Percentiles rank a stretch among this genome's conserved stretches.
Conservation (phyloP, 53 echinoderm and acorn worm species). For the Hippasteria phrygiana region DNA sequence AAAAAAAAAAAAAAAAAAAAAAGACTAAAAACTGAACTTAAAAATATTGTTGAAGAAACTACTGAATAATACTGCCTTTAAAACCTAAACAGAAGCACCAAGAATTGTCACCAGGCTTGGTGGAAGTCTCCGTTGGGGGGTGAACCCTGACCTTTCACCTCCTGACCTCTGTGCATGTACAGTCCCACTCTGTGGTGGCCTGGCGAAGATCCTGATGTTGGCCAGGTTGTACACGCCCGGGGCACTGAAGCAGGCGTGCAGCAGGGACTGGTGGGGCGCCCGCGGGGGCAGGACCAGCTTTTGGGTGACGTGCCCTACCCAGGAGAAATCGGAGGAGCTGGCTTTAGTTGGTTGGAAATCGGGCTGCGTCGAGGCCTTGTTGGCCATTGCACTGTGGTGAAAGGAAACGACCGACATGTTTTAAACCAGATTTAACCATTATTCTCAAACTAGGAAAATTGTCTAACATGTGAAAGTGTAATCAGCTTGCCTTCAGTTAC, state of each 20-base stretch:
- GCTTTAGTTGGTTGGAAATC: slow-evolving; percentile 32
- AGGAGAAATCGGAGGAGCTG: slow-evolving; percentile 73
- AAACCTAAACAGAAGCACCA: slow-evolving; percentile 49
- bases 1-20: background rate
- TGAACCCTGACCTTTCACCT: slow-evolving; percentile 26
- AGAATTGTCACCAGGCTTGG: slow-evolving; percentile 75
- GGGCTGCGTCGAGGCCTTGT: slow-evolving; percentile 7
- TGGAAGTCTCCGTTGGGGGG: slow-evolving; percentile 68
- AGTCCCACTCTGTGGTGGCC: slow-evolving; percentile 25
- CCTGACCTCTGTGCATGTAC: background rate
- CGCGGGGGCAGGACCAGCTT: slow-evolving; percentile 73
- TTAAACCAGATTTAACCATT: too few relatives aligned
- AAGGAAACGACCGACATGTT: background rate
- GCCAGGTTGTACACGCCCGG: slow-evolving; percentile 95
- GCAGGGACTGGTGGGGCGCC: slow-evolving; percentile 62
- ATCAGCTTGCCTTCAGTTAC: too few relatives aligned
- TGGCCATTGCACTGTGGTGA: slow-evolving; percentile 17
- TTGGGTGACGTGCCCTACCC: slow-evolving; percentile 79
- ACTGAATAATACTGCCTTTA: background rate
- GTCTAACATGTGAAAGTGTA: too few relatives aligned
- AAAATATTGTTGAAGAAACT: slow-evolving; percentile 12
- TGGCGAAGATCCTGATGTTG: slow-evolving; percentile 76
- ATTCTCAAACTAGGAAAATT: too few relatives aligned
- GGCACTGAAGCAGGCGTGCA: slow-evolving; percentile 85
- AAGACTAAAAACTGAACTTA: background rate